Evolutionary conservation across 2,888 invertebrate species (phyloP), one percentile per base, ranked within the genome.

Genomic region (Yponomeuta cagnagella): DNA sequence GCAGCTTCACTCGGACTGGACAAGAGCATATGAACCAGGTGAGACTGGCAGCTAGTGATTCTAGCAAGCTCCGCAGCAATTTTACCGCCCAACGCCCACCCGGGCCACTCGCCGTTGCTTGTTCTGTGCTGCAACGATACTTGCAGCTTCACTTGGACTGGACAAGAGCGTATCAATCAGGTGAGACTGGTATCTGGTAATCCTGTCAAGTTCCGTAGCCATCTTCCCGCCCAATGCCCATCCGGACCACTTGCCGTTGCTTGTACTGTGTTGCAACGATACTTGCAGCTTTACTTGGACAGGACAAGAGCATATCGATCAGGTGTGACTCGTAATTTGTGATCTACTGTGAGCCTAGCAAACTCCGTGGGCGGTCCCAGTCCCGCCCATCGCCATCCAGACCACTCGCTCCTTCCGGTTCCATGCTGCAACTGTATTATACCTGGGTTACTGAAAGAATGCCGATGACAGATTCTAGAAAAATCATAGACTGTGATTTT

Each of bases 251-350:
- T 98, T 98, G 0, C 99, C 99, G 0, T 92, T 99, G 12, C 97
- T 99, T 80, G 97, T 99, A 15, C 94, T 99, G 6, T 99, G 99
- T 86, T 99, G 98, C 85, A 99, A 99, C 82, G 99, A 99, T 84
- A 99, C 99, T 0, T 99, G 99, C 88, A 98, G 98, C 81, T 99
- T 99, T 86, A 99, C 99, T 0, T 99, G 99, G 99, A 99, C 99
- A 0, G 99, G 99, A 8, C 97, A 98, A 72, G 98, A 98, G 80
- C 99, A 99, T 83, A 99, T 99, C 72, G 98, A 98, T 88, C 98
- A 98, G 93, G 94, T 94, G 80, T 70, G 12, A 70, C 43, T 12
- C 3, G 31, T 12, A n/a, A 15, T 15, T 23, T 63, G 30, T 63
- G 10, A 63, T n/a, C 33, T 33, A 33, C 5, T 33, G 33, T 33